Evolutionary conservation across 2,113 vertebrate species (phyloP).

Genomic region (Psettodes erumei): DNA sequence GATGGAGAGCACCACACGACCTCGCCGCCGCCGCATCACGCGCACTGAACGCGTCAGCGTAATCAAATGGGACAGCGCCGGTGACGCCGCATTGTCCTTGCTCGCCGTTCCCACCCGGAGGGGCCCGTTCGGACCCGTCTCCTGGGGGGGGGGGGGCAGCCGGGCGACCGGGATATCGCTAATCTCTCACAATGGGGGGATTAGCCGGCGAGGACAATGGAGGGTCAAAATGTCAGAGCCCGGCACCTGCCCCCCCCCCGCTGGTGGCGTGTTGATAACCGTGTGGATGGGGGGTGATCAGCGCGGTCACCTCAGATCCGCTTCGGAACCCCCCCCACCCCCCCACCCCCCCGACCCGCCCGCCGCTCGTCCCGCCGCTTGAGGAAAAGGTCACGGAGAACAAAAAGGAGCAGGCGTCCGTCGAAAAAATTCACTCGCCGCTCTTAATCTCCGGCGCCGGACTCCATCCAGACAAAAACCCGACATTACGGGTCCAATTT

Average conservation of each 20-base stretch:
- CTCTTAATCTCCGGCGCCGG: no score
- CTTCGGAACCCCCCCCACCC: no score
- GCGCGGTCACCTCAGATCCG: no score
- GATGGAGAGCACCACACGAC: no score
- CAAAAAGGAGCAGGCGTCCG: no score
- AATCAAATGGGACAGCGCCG: conserved; percentile 82
- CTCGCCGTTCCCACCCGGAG: conserved; percentile 60
- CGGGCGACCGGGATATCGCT: conserved; percentile 78
- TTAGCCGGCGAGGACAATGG: conserved; percentile 77
- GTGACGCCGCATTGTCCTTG: conserved; percentile 80
- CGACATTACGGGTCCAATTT: conserved; percentile 15
- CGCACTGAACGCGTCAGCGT: conserved; percentile 65
- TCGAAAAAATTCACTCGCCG: no score
- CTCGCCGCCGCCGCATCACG: no score
- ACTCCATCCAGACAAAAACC: conserved; percentile 36
- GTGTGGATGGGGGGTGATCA: neutral
- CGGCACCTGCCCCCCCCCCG: conserved; percentile 77
- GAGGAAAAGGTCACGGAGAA: no score
- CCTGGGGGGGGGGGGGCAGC: no score
- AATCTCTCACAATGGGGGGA: conserved; percentile 82
- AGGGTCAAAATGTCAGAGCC: conserved; percentile 73
- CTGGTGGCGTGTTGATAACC: conserved; percentile 32
- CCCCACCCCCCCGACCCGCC: no score
- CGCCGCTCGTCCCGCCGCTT: no score
- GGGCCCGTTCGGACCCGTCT: conserved; percentile 53